Base-by-base conservation (phyloP, 2,113 vertebrate genomes). In the Athene noctua region DNA sequence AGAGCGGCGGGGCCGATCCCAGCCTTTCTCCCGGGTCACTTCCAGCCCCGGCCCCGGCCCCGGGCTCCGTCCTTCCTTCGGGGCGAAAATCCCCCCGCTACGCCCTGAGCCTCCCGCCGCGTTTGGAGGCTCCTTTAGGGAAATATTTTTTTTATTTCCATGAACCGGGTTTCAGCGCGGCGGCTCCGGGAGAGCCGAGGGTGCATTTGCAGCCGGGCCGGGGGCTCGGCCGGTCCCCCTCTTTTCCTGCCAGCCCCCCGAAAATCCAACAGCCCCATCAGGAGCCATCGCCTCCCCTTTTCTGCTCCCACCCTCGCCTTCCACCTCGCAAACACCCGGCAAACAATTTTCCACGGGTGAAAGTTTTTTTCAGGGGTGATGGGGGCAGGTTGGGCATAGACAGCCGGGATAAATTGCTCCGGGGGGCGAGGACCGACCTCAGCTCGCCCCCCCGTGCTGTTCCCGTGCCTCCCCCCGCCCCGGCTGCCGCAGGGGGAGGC, bases 361-460 rank as follows among this genome's bases (percentile, higher is more conserved):
- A 96, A 96, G 16, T n/a, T 95, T 96, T 88, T 44, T 49, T 13
- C 49, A 12, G 82, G 20, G n/a, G 8, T 9, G 58, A 22, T 34
- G 70, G 13, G 20, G 21, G 15, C 4, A n/a, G 14, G 40, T 46
- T 42, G 55, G 38, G 38, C 6, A 63, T 91, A 83, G 23, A 23
- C 12, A 44, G 5, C 26, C 8, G 26, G 40, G 44, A 34, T 20
- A n/a, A 82, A 32, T 10, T 2, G 29, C 40, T 70, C 34, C 40
- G 12, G 27, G 36, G 34, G 15, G 29, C 4, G 7, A 57, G 71
- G 8, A 34, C 15, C 3, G 59, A 73, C 26, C 77, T 42, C 55
- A 38, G 5, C 6, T 6, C 13, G 4, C 40, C 14, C 1, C 10
- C 9, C 30, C 1, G 10, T 5, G 59, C 32, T 44, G 5, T 7